Evolutionary conservation across 2,888 invertebrate genomes (phyloP), one percentile per base, ranked within the genome.

Genomic region (Cremastinae sp.): DNA sequence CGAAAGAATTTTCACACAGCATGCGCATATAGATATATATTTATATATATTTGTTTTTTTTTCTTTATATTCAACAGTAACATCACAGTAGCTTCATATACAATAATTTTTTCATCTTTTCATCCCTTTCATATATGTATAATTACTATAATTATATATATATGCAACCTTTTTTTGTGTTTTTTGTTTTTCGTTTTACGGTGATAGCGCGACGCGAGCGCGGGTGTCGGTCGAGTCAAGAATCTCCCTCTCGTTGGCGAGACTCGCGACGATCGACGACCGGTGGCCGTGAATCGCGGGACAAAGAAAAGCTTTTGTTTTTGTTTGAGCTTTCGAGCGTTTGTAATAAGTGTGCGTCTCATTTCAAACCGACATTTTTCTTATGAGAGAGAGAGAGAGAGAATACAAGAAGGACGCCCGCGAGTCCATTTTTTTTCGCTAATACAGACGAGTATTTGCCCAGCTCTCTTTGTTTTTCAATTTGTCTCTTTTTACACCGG

Each of bases 21-120:
- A 70, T 80, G 71, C 62, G 53, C 78, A 78, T 82, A 78, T 79
- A 79, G 78, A 55, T 74, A 69, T 76, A 80, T 82, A 79, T 80
- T 80, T 83, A 82, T 83, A 81, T 83, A 82, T 83, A 78, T 85
- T 82, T 83, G 81, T 78, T 74, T 71, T 74, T 71, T 76, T 75
- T 66, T 79, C 62, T 80, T 79, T 84, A 88, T 89, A 87, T 88
- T 88, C 87, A 89, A 89, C 89, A 87, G 86, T 87, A 89, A 89
- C 88, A 88, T 89, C 88, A 88, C 89, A 89, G 89, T 86, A 87
- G 88, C 87, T 88, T 89, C 86, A 88, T 89, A 86, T 88, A 89
- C 87, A 88, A 87, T 87, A 88, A 86, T 85, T 83, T 74, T 83
- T 83, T 28, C 28, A 28, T 82, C 80, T 74, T 83, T 76, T 84